phyloP scores from a whole-genome alignment of 1,140 invertebrate genomes.

The Conus betulinus region DNA sequence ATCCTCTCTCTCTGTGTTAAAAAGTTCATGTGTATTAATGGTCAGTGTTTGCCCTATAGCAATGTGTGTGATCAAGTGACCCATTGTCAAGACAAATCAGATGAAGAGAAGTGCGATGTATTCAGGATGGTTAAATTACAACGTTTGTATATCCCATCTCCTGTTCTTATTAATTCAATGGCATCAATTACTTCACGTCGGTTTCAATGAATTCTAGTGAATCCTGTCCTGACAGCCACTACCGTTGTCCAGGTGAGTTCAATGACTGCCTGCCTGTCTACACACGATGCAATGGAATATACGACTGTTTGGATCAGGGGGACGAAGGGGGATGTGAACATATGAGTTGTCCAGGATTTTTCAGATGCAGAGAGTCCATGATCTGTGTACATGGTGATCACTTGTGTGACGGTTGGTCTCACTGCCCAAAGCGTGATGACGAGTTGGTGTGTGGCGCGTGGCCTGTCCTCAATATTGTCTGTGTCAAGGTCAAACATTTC shows the following conservation, averaged over 20 bases:
- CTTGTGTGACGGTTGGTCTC: slow-evolving; percentile 18
- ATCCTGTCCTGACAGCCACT: slow-evolving; percentile 7
- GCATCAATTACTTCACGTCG: background rate
- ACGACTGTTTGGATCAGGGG: slow-evolving; percentile 6
- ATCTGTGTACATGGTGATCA: slow-evolving; percentile 25
- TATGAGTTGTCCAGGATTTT: slow-evolving; percentile 39
- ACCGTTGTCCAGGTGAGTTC: background rate
- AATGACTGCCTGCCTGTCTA: slow-evolving; percentile 1
- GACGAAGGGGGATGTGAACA: slow-evolving; percentile 5
- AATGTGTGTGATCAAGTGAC: background rate
- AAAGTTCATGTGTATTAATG: background rate
- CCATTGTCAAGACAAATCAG: background rate
- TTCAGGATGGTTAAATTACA: background rate
- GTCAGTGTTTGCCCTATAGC: background rate
- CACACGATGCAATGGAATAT: slow-evolving; percentile 24
- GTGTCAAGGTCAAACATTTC: slow-evolving; percentile 14
- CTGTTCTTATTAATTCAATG: background rate
- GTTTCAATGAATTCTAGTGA: background rate
- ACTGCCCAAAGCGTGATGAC: slow-evolving; percentile 41
- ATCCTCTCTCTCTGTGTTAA: background rate
- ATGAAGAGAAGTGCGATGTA: background rate
- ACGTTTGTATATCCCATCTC: background rate
- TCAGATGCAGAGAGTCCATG: slow-evolving; percentile 4
- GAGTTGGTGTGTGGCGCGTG: slow-evolving; percentile 28
- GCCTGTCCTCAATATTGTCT: slow-evolving; percentile 47